phyloP scores from a whole-genome alignment of 2,113 vertebrate species.

The Dolichallabes microphthalmus region DNA sequence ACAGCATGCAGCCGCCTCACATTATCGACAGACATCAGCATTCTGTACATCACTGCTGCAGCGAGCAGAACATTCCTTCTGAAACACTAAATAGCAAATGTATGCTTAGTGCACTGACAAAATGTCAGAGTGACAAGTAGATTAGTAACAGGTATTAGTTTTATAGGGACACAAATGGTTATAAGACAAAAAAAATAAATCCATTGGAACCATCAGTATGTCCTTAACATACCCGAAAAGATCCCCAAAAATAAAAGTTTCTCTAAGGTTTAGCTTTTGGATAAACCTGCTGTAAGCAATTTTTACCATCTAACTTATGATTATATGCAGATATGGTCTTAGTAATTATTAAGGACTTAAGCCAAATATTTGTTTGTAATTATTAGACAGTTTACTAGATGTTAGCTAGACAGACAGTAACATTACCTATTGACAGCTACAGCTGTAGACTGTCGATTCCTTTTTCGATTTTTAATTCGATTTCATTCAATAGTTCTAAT shows the following conservation, averaged over 20 bases:
- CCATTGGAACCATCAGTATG: constrained; percentile 12
- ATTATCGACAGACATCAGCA: background rate
- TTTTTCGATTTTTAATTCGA: too few relatives aligned
- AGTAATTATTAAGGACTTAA: background rate
- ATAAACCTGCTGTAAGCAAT: constrained; percentile 11
- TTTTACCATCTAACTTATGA: background rate
- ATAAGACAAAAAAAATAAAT: constrained; percentile 1
- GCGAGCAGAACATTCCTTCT: background rate
- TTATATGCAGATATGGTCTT: background rate
- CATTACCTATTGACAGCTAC: background rate
- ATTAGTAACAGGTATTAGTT: constrained; percentile 20
- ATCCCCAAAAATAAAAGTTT: background rate
- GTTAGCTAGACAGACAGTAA: background rate
- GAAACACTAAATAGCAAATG: background rate
- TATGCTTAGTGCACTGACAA: background rate
- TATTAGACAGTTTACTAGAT: background rate
- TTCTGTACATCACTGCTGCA: background rate
- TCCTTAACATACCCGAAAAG: background rate
- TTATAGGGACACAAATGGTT: background rate
- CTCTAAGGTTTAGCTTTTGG: background rate
- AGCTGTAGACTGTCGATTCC: too few relatives aligned
- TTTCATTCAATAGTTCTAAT: too few relatives aligned
- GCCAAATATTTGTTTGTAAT: background rate
- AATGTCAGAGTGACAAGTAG: background rate
- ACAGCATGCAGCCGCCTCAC: background rate